Conservation (phyloP, 2,888 invertebrate genomes). For the Hipparchia semele region DNA sequence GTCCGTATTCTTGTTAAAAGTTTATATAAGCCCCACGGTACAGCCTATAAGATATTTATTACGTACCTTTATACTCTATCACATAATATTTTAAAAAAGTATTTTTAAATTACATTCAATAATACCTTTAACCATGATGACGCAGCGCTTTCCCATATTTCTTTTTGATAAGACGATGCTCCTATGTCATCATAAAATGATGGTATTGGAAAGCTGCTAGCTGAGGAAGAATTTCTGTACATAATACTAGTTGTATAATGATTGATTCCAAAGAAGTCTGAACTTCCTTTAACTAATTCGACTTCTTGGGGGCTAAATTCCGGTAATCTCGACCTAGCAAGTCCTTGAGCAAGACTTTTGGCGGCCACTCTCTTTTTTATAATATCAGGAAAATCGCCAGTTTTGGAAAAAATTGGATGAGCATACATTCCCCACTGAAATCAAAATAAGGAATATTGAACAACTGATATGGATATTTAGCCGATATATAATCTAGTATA, state of each 20-base stretch:
- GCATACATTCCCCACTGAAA: conserved; percentile 81
- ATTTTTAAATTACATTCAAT: not conserved
- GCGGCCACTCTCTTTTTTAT: conserved; percentile 81
- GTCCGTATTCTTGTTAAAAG: conserved; percentile 72
- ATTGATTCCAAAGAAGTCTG: conserved; percentile 89
- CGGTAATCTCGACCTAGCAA: conserved; percentile 81
- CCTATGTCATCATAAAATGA: conserved; percentile 49
- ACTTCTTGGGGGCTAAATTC: conserved; percentile 84
- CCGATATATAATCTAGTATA: not conserved
- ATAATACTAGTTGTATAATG: conserved; percentile 83
- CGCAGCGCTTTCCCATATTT: conserved; percentile 45
- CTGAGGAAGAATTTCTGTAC: conserved; percentile 55
- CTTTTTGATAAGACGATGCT: conserved; percentile 40
- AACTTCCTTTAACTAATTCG: conserved; percentile 75
- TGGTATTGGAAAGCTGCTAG: conserved; percentile 41
- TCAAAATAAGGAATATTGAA: conserved; percentile 37
- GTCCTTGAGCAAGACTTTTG: conserved; percentile 83
- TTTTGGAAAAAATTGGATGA: conserved; percentile 82
- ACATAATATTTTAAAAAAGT: not conserved
- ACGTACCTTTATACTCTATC: not conserved
- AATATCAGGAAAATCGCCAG: conserved; percentile 84
- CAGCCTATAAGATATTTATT: conserved; percentile 49
- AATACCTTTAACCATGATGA: conserved; percentile 45
- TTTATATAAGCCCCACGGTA: conserved; percentile 81
- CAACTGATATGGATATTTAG: conserved; percentile 32